Percentiles rank a stretch among this genome's conserved stretches.
Evolutionary conservation across 2,888 invertebrate genomes (phyloP).

Genomic region (Eutolmus rufibarbis): DNA sequence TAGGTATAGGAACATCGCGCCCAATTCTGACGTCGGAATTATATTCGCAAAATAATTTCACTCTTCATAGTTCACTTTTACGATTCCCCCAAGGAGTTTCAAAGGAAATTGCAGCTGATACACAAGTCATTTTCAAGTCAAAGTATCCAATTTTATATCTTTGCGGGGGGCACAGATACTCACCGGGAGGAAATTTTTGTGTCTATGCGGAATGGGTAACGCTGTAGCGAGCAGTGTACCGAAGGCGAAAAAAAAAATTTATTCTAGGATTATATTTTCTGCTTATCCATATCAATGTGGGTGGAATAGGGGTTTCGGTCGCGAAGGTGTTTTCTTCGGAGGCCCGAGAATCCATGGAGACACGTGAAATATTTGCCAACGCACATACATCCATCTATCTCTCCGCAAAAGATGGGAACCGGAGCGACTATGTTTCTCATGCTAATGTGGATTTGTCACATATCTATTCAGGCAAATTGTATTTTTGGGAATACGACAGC

Average conservation of each 20-base stretch:
- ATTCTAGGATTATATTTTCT: constrained; percentile 41
- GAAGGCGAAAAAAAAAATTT: constrained; percentile 3
- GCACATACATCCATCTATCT: constrained; percentile 3
- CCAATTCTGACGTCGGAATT: background rate
- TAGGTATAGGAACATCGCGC: background rate
- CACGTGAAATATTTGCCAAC: constrained; percentile 35
- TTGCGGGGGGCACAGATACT: constrained; percentile 17
- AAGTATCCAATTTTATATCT: constrained; percentile 42
- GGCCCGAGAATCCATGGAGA: constrained; percentile 20
- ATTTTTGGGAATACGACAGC: constrained; percentile 42
- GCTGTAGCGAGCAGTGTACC: constrained; percentile 7
- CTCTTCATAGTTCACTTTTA: constrained; percentile 35
- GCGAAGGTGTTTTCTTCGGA: constrained; percentile 5
- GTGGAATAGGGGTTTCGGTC: background rate
- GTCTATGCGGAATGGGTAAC: constrained; percentile 8
- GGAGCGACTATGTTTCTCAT: constrained; percentile 34
- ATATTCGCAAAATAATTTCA: background rate
- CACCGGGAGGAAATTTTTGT: constrained; percentile 9
- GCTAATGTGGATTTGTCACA: constrained; percentile 45
- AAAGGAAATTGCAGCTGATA: constrained; percentile 40
- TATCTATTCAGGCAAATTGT: constrained; percentile 44
- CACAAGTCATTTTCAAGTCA: constrained; percentile 39
- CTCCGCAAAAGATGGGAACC: constrained; percentile 2
- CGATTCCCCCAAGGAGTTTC: constrained; percentile 32
- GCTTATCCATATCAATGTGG: constrained; percentile 43